Percentiles rank a stretch among this genome's conserved stretches.
Conservation (phyloP, 2,888 invertebrate genomes). For the Gastrophysa polygoni region DNA sequence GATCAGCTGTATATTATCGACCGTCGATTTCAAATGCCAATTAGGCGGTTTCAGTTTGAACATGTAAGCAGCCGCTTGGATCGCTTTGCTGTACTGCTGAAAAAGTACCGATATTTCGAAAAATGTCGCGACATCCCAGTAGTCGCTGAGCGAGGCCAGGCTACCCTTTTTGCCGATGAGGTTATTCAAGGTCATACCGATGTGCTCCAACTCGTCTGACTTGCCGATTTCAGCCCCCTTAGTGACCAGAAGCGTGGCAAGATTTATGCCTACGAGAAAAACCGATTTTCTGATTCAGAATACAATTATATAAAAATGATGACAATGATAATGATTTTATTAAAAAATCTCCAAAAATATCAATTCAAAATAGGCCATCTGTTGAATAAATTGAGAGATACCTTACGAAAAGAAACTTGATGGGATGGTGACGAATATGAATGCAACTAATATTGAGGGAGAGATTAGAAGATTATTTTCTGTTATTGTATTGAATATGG, state of each 20-base stretch:
- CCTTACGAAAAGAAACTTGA: too few relatives aligned
- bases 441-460: too few relatives aligned
- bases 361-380: too few relatives aligned
- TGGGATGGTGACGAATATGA: too few relatives aligned
- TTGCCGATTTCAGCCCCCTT: constrained; percentile 94
- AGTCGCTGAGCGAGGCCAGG: constrained; percentile 88
- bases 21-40: constrained; percentile 90
- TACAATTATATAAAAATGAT: constrained; percentile 1
- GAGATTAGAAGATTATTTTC: too few relatives aligned
- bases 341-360: too few relatives aligned
- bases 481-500: too few relatives aligned
- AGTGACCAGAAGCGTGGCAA: constrained; percentile 95
- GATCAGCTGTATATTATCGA: constrained; percentile 66
- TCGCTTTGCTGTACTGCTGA: constrained; percentile 95
- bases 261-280: constrained; percentile 75
- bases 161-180: constrained; percentile 98
- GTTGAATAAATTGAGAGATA: too few relatives aligned
- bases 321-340: too few relatives aligned
- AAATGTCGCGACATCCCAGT: constrained; percentile 99
- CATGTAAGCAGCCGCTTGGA: constrained; percentile 88
- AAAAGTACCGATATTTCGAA: constrained; percentile 98
- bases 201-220: constrained; percentile 88
- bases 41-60: constrained; percentile 88
- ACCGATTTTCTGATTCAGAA: background rate
- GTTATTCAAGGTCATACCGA: constrained; percentile 94